phyloP scores from a whole-genome alignment of 1,140 invertebrate species.

The Neodiprion lecontei region DNA sequence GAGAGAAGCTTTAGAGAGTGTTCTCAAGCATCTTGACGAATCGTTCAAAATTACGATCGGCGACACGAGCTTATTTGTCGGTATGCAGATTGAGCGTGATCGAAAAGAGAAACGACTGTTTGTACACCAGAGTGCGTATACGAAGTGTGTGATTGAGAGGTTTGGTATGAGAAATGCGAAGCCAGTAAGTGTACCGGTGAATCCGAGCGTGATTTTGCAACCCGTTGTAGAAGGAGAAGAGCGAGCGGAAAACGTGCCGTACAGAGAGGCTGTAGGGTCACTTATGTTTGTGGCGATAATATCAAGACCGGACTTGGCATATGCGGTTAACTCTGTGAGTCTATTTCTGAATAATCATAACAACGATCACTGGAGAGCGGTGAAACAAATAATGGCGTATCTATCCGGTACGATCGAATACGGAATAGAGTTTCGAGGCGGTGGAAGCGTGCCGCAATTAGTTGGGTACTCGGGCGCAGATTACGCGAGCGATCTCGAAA shows the following conservation, averaged over 20 bases:
- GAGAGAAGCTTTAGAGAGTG: too few species aligned
- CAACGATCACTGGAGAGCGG: constrained; percentile 25
- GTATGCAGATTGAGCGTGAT: constrained; percentile 13
- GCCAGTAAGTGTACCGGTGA: constrained; percentile 5
- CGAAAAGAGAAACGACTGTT: not conserved
- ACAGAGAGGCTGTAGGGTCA: too few species aligned
- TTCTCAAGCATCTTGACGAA: not conserved
- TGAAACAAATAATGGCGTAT: constrained; percentile 31
- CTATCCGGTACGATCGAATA: constrained; percentile 26
- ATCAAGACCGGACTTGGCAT: too few species aligned
- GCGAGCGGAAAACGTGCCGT: too few species aligned
- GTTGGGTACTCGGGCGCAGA: constrained; percentile 25
- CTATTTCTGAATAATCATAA: constrained; percentile 3
- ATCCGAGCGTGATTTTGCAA: not conserved
- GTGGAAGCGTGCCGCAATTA: not conserved
- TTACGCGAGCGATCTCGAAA: constrained; percentile 14
- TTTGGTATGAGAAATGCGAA: constrained; percentile 9
- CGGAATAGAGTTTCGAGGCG: constrained; percentile 6
- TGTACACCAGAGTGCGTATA: constrained; percentile 14
- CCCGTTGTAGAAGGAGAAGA: too few species aligned
- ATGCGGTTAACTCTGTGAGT: too few species aligned
- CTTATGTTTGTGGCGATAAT: too few species aligned
- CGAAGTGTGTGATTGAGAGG: constrained; percentile 11
- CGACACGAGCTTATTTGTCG: constrained; percentile 12
- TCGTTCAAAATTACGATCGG: constrained; percentile 11